Percentiles rank a stretch among this genome's conserved stretches.
These are phyloP conservation scores for Etheostoma spectabile DNA, from an alignment of 2,113 vertebrate genomes.

Conservation along the genomic window DNA sequence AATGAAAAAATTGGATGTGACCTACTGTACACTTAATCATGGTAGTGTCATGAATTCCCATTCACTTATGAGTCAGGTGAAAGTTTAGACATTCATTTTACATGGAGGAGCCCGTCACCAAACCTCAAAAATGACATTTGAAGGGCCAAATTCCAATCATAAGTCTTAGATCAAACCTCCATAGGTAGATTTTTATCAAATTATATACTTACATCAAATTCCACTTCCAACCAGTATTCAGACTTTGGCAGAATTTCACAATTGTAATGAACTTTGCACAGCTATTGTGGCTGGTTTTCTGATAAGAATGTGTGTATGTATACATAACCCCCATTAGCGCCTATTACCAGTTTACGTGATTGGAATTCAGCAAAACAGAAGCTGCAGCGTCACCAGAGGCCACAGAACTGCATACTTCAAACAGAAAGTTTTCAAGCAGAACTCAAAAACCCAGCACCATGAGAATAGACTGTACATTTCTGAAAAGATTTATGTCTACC, in stretches of 20 bases:
- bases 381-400: neutral
- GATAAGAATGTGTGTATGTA: neutral
- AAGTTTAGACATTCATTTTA: neutral
- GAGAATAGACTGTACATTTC: neutral
- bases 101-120: constrained; percentile 14
- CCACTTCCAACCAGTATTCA: neutral
- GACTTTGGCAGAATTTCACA: neutral
- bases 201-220: no score
- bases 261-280: neutral
- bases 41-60: neutral
- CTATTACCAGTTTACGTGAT: constrained; percentile 1
- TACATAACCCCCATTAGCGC: neutral
- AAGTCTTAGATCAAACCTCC: neutral
- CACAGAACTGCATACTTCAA: neutral
- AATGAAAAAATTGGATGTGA: neutral
- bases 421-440: neutral
- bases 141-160: constrained; percentile 27
- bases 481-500: no score
- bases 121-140: neutral
- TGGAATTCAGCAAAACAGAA: constrained; percentile 30
- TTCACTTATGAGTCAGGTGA: neutral
- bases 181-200: neutral
- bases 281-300: neutral
- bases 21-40: no score
- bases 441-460: constrained; percentile 20